Conservation (phyloP, 2,113 vertebrate species). For the Hystrix brachyura region DNA sequence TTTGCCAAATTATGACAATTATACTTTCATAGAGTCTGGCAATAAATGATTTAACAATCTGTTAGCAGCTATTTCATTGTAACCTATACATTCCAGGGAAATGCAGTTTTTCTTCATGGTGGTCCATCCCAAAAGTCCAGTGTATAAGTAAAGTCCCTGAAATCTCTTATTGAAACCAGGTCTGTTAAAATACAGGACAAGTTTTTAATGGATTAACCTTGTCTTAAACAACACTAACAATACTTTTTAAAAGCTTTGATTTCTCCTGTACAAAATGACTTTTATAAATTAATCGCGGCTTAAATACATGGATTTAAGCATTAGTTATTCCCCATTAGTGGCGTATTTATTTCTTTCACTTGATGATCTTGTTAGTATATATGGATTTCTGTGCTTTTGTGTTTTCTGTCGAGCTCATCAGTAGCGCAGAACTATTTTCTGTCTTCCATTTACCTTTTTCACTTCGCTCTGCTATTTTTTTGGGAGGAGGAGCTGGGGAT, state of each 20-base stretch:
- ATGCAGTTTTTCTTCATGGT: not conserved
- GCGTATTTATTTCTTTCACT: not conserved
- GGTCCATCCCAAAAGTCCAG: constrained; percentile 11
- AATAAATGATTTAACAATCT: constrained; percentile 55
- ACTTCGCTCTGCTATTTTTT: not conserved
- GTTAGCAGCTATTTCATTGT: constrained; percentile 34
- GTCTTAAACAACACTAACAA: not conserved
- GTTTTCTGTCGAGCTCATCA: not conserved
- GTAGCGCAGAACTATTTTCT: not conserved
- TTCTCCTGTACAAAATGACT: not conserved
- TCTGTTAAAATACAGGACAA: not conserved
- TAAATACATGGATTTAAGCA: not conserved
- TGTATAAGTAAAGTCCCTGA: not conserved
- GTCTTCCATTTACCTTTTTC: not conserved
- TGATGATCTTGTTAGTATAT: not conserved
- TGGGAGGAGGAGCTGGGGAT: too few species aligned
- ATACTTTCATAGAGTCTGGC: constrained; percentile 53
- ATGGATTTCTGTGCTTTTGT: not conserved
- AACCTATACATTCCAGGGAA: constrained; percentile 31
- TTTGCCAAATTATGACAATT: constrained; percentile 64
- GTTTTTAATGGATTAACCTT: not conserved
- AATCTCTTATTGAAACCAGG: not conserved
- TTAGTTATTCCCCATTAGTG: not conserved
- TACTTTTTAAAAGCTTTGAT: constrained; percentile 5
- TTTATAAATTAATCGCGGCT: constrained; percentile 7